Evolutionary conservation across 2,113 vertebrate species (phyloP), one percentile per base, ranked within the genome.

Genomic region (Anser cygnoides): DNA sequence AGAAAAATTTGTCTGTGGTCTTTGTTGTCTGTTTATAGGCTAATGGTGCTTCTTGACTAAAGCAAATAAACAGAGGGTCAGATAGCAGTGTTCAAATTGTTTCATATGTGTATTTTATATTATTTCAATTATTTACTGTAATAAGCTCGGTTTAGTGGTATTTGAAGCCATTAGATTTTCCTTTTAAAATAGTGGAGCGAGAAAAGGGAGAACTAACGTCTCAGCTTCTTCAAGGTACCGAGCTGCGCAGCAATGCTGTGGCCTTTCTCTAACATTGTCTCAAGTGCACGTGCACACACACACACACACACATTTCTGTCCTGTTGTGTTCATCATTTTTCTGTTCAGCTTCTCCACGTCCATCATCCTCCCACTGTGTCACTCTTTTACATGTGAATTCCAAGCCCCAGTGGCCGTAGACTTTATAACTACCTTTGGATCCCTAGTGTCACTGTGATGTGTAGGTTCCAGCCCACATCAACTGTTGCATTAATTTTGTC

Each of bases 261-360:
- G 23, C 49, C 26, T 26, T n/a, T 65, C 29, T 58, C 41, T 33
- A 13, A 1, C 10, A 0, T 3, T 7, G 4, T n/a, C 29, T 11
- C 2, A 0, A 1, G 7, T 37, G 44, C 37, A 10, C 58, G 19
- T 12, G 4, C 57, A 11, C 21, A 6, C 9, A 16, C 12, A 6
- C 23, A 41, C 62, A 6, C 10, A 39, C 39, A 4, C 3, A 6
- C 3, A 0, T 33, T 58, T 22, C 52, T 35, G 23, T 29, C 77
- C 23, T 10, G 5, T 33, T 54, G 1, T 18, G 11, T 23, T 57
- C 52, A 4, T 35, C 16, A 0, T 9, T 39, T 28, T 26, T 33
- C 52, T 63, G 23, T 43, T 73, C n/a, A 29, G 17, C 44, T 76
- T 43, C 62, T 67, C 62, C 46, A 17, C 0, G 2, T 67, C 57